Evolutionary conservation across 2,113 vertebrate species (phyloP).

Genomic region (Probosciger aterrimus): DNA sequence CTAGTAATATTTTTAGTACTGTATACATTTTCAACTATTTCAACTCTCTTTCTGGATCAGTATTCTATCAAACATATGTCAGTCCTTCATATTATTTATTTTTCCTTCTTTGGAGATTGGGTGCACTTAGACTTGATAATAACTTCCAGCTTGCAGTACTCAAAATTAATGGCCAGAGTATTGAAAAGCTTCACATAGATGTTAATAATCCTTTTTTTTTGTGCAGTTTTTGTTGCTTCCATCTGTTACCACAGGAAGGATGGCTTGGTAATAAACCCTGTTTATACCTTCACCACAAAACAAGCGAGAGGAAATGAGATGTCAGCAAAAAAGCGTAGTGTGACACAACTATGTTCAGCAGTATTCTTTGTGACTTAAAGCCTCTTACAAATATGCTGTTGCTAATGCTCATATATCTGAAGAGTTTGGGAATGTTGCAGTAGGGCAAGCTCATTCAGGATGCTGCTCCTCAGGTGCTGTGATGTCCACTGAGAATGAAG

Average conservation of each 20-base stretch:
- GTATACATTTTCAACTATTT: not conserved
- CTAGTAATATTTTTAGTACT: not conserved
- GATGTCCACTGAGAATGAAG: not conserved
- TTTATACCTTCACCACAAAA: slow-evolving; percentile 63
- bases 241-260: slow-evolving; percentile 62
- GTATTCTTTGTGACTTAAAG: slow-evolving; percentile 33
- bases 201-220: slow-evolving; percentile 41
- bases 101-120: not conserved
- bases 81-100: not conserved
- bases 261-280: slow-evolving; percentile 56
- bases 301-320: slow-evolving; percentile 64
- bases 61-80: not conserved
- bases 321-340: slow-evolving; percentile 61
- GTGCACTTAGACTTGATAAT: slow-evolving; percentile 40
- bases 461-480: not conserved
- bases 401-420: not conserved
- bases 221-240: slow-evolving; percentile 46
- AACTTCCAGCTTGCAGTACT: slow-evolving; percentile 40
- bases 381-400: slow-evolving; percentile 6
- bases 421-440: slow-evolving; percentile 8
- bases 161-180: slow-evolving; percentile 16
- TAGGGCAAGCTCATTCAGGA: not conserved
- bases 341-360: slow-evolving; percentile 22
- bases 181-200: slow-evolving; percentile 7
- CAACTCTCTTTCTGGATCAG: slow-evolving; percentile 11